phyloP scores from a whole-genome alignment of 2,888 invertebrate genomes.

The Podabrus alpinus region DNA sequence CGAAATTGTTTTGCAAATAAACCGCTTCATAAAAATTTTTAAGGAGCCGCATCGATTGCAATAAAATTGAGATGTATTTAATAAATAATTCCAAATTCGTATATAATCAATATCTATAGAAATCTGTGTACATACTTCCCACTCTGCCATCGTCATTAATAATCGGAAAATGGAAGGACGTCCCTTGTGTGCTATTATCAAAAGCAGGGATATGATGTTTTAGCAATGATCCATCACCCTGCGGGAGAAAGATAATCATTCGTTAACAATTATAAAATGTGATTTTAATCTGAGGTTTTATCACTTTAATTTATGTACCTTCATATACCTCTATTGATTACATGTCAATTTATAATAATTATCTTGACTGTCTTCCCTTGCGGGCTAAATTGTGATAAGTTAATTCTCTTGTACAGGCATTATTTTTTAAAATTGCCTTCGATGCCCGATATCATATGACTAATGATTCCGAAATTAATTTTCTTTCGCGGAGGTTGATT shows the following conservation, averaged over 20 bases:
- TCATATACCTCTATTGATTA: slow-evolving; percentile 30
- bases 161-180: slow-evolving; percentile 41
- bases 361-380: not conserved
- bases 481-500: not conserved
- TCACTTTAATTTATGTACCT: slow-evolving; percentile 42
- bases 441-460: not conserved
- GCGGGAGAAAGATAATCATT: slow-evolving; percentile 46
- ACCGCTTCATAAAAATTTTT: not conserved
- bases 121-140: slow-evolving; percentile 40
- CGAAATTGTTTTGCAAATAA: not conserved
- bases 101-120: slow-evolving; percentile 31
- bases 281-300: slow-evolving; percentile 47
- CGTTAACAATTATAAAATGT: slow-evolving; percentile 49
- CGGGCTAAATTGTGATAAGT: slow-evolving; percentile 11
- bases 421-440: slow-evolving; percentile 2
- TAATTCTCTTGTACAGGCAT: slow-evolving; percentile 12
- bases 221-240: slow-evolving; percentile 41
- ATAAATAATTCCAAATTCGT: slow-evolving; percentile 10
- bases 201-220: slow-evolving; percentile 29
- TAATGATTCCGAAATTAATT: not conserved
- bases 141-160: slow-evolving; percentile 40
- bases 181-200: slow-evolving; percentile 40
- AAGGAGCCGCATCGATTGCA: not conserved
- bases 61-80: not conserved
- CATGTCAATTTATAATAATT: slow-evolving; percentile 19